Percentiles rank a stretch among this genome's conserved stretches.
Conservation (phyloP, 2,113 vertebrate genomes). For the Anolis sagrei region DNA sequence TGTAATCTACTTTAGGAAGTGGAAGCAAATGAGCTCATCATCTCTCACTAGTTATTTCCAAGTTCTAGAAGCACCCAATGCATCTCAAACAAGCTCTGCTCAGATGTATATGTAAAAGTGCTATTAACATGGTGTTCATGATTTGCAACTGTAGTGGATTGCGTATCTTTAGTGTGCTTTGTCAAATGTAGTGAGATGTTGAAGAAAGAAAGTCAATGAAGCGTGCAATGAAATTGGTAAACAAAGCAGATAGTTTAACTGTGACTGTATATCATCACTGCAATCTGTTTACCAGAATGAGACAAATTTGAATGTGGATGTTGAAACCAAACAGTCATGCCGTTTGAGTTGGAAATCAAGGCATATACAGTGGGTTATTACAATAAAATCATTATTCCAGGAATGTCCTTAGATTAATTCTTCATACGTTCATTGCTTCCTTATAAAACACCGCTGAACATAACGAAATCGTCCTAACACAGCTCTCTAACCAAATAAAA, state of each 20-base stretch:
- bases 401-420: not conserved
- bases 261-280: slow-evolving; percentile 24
- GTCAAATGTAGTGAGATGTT: not conserved
- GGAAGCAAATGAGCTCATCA: not conserved
- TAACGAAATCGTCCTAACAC: slow-evolving; percentile 16
- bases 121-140: not conserved
- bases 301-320: slow-evolving; percentile 32
- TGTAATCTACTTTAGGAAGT: too few species aligned
- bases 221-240: slow-evolving; percentile 25
- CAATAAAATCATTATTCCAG: not conserved
- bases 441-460: not conserved
- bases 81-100: not conserved
- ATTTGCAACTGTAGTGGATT: not conserved
- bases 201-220: slow-evolving; percentile 12
- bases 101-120: not conserved
- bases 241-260: slow-evolving; percentile 17
- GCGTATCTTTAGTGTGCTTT: not conserved
- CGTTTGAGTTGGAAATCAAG: slow-evolving; percentile 29
- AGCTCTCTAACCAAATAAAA: slow-evolving; percentile 1
- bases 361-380: not conserved
- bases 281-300: slow-evolving; percentile 41
- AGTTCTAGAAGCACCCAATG: not conserved
- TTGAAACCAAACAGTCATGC: slow-evolving; percentile 25
- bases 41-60: not conserved
- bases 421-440: not conserved